These are phyloP conservation scores for Scartelaos histophorus DNA, from an alignment of 2,113 vertebrate genomes.

Conservation along the genomic window DNA sequence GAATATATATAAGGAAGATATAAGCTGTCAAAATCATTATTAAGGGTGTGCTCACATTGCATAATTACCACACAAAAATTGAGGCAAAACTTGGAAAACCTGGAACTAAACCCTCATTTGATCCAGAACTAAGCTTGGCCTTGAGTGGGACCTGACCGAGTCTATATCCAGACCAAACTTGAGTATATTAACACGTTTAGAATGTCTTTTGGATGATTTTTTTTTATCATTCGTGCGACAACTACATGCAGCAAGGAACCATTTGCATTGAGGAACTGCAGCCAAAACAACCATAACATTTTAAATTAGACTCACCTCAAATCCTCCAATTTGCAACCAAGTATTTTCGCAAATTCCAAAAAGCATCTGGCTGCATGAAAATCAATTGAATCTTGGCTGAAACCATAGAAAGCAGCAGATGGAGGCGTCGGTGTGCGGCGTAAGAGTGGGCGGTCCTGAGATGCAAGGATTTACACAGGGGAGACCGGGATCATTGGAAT, in stretches of 20 bases:
- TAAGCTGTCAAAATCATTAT: too few relatives aligned
- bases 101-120: too few relatives aligned
- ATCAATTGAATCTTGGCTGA: slow-evolving; percentile 19
- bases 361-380: slow-evolving; percentile 14
- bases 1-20: too few relatives aligned
- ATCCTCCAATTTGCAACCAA: slow-evolving; percentile 11
- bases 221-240: too few relatives aligned
- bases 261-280: slow-evolving; percentile 15
- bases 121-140: too few relatives aligned
- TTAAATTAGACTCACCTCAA: slow-evolving; percentile 14
- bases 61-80: too few relatives aligned
- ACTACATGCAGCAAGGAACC: slow-evolving; percentile 7
- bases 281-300: slow-evolving; percentile 16
- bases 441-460: slow-evolving; percentile 51
- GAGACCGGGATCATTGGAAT: slow-evolving; percentile 67
- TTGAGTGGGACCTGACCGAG: too few relatives aligned
- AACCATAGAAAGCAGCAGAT: slow-evolving; percentile 16
- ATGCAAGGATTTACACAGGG: slow-evolving; percentile 51
- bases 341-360: slow-evolving; percentile 12
- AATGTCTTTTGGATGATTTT: slow-evolving; percentile 9
- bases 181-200: too few relatives aligned
- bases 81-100: too few relatives aligned
- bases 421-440: slow-evolving; percentile 21
- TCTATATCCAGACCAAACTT: background rate
- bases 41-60: too few relatives aligned